Percentiles rank a stretch among this genome's conserved stretches.
Conservation (phyloP, 2,888 invertebrate genomes). For the Habroteleia sp. region DNA sequence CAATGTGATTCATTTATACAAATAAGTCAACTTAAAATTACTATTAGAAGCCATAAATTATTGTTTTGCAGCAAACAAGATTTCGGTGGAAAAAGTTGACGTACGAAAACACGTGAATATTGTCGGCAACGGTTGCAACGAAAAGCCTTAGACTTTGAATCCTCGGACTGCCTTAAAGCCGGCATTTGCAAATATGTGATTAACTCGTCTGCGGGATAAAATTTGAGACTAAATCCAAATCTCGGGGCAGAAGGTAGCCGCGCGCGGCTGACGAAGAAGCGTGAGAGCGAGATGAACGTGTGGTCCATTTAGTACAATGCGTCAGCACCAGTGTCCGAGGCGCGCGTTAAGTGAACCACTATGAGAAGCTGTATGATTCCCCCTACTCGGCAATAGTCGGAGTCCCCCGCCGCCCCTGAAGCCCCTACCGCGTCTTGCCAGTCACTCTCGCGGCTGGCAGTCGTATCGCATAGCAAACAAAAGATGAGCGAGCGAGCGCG, state of each 20-base stretch:
- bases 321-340: slow-evolving; percentile 62
- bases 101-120: background rate
- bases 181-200: slow-evolving; percentile 31
- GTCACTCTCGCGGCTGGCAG: slow-evolving; percentile 67
- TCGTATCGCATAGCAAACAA: slow-evolving; percentile 79
- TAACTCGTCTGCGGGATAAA: slow-evolving; percentile 18
- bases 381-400: slow-evolving; percentile 68
- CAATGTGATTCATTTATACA: no score
- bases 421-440: slow-evolving; percentile 43
- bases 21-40: no score
- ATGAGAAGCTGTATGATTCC: slow-evolving; percentile 73
- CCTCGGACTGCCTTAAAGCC: background rate
- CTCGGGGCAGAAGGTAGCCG: slow-evolving; percentile 19
- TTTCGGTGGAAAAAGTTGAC: no score
- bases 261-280: slow-evolving; percentile 2
- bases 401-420: slow-evolving; percentile 16
- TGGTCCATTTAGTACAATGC: slow-evolving; percentile 37
- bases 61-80: no score
- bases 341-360: slow-evolving; percentile 76
- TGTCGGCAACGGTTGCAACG: background rate
- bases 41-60: no score
- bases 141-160: slow-evolving; percentile 9
- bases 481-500: slow-evolving; percentile 79
- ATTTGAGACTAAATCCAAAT: slow-evolving; percentile 18
- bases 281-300: slow-evolving; percentile 9